Evolutionary conservation across 1,140 invertebrate species (phyloP), one percentile per base, ranked within the genome.

Genomic region (Drosophila lowei): DNA sequence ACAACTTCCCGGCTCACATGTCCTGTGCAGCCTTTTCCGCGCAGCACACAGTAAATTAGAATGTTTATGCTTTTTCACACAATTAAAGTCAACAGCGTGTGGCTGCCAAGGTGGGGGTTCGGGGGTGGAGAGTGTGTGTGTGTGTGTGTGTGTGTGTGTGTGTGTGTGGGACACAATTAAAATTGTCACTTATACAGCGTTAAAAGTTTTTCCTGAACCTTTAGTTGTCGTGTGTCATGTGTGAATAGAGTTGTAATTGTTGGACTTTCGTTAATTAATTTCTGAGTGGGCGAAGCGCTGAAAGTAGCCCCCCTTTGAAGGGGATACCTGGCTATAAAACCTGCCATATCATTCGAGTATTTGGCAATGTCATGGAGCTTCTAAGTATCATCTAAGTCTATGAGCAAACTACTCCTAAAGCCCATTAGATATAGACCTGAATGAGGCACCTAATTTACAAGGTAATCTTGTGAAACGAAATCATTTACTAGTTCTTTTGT

Each of bases 11-110:
- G 56, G 75, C 75, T 61, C 72, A 57, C 72, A 77, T 71, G 68
- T 79, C 77, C 77, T 75, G 43, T 59, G 72, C 77, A 79, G 79
- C 77, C 63, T 76, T 86, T 54, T 57, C 47, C 67, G 57, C 72
- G 68, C 72, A 48, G 53, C 60, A 49, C 60, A 50, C 67, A 49
- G 83, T 83, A 88, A 88, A 88, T 88, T 88, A 88, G 84, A 88
- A 88, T 88, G 83, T 88, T 88, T 88, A 79, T 88, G 83, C 83
- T 88, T 79, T 88, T 83, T 88, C 83, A 83, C 84, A 88, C 83
- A 88, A 83, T 88, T 88, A 88, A 88, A 88, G 83, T 88, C 78
- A 88, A 88, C 83, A 88, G 28, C 13, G 25, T 15, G 13, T 55
- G 41, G 59, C 48, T 41, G 52, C 53, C 54, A 46, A 43, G 13